These are phyloP conservation scores for Ia io DNA, from an alignment of 2,113 vertebrate genomes.

Conservation along the genomic window DNA sequence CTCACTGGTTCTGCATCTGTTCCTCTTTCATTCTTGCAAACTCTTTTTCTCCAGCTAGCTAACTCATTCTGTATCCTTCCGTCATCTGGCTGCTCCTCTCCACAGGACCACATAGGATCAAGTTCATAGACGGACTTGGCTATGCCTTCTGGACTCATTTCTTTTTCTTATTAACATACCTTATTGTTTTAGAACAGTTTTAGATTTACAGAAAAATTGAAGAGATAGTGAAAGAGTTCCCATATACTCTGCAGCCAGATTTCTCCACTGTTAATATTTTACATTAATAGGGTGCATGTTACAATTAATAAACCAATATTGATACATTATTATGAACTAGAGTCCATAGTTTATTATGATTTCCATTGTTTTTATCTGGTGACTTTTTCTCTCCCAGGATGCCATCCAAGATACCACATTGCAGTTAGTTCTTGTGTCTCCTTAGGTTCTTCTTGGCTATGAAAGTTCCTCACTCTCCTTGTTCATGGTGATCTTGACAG, in stretches of 20 bases:
- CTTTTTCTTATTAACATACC: neutral
- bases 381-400: neutral
- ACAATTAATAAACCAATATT: neutral
- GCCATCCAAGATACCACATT: too few species aligned
- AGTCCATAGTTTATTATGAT: neutral
- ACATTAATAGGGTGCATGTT: neutral
- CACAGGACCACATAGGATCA: neutral
- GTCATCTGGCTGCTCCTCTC: neutral
- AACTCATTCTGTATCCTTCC: neutral
- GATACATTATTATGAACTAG: neutral
- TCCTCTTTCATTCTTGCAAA: neutral
- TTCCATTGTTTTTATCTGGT: neutral
- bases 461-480: neutral
- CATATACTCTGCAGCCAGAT: too few species aligned
- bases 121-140: neutral
- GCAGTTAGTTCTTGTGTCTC: neutral
- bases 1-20: neutral
- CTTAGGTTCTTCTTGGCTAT: neutral
- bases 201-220: neutral
- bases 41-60: neutral
- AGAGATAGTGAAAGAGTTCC: neutral
- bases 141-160: neutral
- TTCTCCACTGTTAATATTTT: neutral
- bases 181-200: neutral
- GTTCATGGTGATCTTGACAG: neutral